Base-by-base conservation (phyloP, 1,140 invertebrate species). In the Harpegnathos saltator region DNA sequence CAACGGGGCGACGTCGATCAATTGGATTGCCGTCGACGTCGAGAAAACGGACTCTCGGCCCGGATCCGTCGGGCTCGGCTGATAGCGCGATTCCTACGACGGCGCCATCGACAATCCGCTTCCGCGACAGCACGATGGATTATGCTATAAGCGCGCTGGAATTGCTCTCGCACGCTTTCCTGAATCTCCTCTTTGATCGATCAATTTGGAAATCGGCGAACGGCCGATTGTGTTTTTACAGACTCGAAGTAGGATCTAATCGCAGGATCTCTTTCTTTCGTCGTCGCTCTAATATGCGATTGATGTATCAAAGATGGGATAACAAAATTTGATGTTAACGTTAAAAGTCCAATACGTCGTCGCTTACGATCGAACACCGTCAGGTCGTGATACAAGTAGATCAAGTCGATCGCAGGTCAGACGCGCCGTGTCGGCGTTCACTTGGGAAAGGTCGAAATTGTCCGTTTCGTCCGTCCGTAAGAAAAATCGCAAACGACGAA, bases 31-130 rank as follows among this genome's bases (percentile, higher is more conserved):
- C 26, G 50, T 29, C 29, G 50, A 38, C 19, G 50, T 29, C 19
- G 63, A 38, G 33, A 44, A 44, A 71, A 12, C 50, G 24, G 38
- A 80, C 17, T 69, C 52, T 44, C 38, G 38, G 24, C 24, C 19
- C 17, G 15, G 15, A 38, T 77, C 22, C 26, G 52, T 29, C 56
- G 19, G 58, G 63, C 44, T 58, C 62, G n/a, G 19, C 15, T 50
- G 48, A 74, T 24, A 74, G 22, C 44, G 14, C 44, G 14, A 69
- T 69, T 78, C 56, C 65, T 58, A 33, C 17, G 52, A 44, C 38
- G 38, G 11, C 9, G 9, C 3, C 15, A 59, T 22, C 38, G 1
- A n/a, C 29, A 29, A 71, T 29, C 17, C 50, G 26, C 15, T 26
- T 58, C 1, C 33, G 5, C 19, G 15, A 78, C 12, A 19, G 4